Base-by-base conservation (phyloP, 2,797 vertebrate species). In the Adelosebastes latens region DNA sequence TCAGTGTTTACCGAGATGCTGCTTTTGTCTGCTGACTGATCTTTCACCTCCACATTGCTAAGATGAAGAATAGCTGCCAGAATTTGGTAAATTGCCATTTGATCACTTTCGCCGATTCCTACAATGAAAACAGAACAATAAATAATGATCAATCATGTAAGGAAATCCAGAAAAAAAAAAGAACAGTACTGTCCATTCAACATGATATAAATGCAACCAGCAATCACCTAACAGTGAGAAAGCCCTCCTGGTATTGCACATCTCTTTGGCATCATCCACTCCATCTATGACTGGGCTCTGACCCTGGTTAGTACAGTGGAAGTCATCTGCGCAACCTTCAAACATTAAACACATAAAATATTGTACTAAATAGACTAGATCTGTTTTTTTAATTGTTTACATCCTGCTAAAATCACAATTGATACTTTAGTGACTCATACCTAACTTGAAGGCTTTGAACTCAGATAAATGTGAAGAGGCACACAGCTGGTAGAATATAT, bases 401-500 rank as follows among this genome's bases (percentile, higher is more conserved):
- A 77, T 64, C n/a, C 39, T 27, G 20, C 18, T 60, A 8, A 52
- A 72, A 58, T 20, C 4, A 72, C 60, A 71, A 8, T 0, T 8
- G 1, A 10, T 53, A 46, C 65, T 66, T 73, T 31, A 70, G 16
- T 49, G 42, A 55, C 32, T 76, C 83, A 62, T 93, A 99, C 99
- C 97, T 94, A 99, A 96, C 79, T 96, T 96, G 2, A 99, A 96
- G 77, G 93, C 92, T 94, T 96, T 96, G 94, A 99, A 99, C 92
- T 99, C 98, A 0, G 97, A 96, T 85, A 97, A 89, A 80, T 97
- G 94, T 81, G 97, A 96, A 65, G 97, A 99, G 82, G 98, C 98
- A 95, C 98, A 99, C 39, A 99, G 95, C 75, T 99, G 99, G 91
- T 99, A 99, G 94, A 99, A 99, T 87, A 99, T 97, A 75, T 99